phyloP scores from a whole-genome alignment of 2,113 vertebrate genomes.

The Psammodynastes pulverulentus region DNA sequence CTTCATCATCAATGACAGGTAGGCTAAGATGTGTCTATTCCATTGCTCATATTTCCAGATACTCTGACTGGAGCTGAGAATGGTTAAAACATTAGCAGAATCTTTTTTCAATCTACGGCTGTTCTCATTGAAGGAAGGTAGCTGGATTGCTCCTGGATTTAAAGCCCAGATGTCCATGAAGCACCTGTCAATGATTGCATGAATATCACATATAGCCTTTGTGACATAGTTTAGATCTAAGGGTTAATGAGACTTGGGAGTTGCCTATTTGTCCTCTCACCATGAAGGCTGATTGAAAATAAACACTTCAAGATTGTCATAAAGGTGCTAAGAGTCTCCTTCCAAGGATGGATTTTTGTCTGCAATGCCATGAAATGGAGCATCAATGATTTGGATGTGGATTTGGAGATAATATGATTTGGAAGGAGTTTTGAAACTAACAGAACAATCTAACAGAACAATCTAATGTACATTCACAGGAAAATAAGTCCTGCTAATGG shows the following conservation, averaged over 20 bases:
- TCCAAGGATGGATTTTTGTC: background rate
- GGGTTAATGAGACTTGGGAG: slow-evolving; percentile 38
- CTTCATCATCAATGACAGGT: background rate
- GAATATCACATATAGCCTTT: slow-evolving; percentile 2
- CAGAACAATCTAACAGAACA: background rate
- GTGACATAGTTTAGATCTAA: slow-evolving; percentile 6
- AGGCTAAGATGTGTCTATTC: background rate
- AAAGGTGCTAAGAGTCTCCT: background rate
- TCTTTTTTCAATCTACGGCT: slow-evolving; percentile 26
- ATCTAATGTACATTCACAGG: background rate
- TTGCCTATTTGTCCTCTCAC: slow-evolving; percentile 22
- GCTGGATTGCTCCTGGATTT: slow-evolving; percentile 34
- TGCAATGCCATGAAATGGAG: background rate
- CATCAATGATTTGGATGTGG: background rate
- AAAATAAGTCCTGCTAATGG: background rate
- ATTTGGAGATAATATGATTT: background rate
- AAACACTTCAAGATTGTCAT: background rate
- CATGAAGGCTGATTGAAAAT: background rate
- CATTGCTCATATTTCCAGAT: background rate
- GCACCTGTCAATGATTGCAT: slow-evolving; percentile 51
- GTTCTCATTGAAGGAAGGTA: slow-evolving; percentile 42
- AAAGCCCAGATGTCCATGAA: slow-evolving; percentile 48
- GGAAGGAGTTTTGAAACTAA: background rate
- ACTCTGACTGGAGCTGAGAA: background rate
- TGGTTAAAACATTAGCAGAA: slow-evolving; percentile 42